These are phyloP conservation scores for Pachyuromys duprasi DNA, from an alignment of 2,797 vertebrate species.

Conservation along the genomic window DNA sequence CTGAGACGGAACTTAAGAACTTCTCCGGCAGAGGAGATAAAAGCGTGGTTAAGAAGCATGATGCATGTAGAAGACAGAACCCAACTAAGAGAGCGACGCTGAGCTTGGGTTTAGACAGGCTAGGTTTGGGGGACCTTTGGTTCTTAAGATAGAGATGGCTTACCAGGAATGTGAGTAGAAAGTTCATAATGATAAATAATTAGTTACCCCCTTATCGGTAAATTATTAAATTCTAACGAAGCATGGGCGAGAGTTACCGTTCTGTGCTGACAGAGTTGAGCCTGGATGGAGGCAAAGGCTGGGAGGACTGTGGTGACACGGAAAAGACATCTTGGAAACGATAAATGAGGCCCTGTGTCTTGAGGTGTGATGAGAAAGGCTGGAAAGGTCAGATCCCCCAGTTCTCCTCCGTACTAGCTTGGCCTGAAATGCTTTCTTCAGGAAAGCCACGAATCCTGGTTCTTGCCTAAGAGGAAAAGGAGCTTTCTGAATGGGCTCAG, in stretches of 20 bases:
- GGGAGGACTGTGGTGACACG: not conserved
- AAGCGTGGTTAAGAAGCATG: not conserved
- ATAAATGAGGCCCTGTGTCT: not conserved
- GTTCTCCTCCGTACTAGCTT: not conserved
- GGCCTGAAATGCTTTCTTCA: not conserved
- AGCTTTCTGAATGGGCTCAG: not conserved
- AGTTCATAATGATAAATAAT: not conserved
- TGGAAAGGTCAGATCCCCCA: not conserved
- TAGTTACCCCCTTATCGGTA: not conserved
- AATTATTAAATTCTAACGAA: not conserved
- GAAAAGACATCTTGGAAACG: not conserved
- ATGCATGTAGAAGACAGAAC: not conserved
- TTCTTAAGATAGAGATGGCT: not conserved
- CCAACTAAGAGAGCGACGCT: not conserved
- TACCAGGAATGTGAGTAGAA: not conserved
- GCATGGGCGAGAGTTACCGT: not conserved
- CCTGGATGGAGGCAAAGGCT: no score
- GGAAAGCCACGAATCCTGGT: not conserved
- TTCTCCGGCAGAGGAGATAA: no score
- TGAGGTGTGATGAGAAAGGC: not conserved
- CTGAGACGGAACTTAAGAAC: no score
- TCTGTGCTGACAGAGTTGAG: not conserved
- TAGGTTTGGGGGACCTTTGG: not conserved
- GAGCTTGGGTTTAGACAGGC: not conserved
- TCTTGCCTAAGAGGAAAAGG: not conserved